Base-by-base conservation (phyloP, 2,888 invertebrate species). In the Synergus laeviventris region DNA sequence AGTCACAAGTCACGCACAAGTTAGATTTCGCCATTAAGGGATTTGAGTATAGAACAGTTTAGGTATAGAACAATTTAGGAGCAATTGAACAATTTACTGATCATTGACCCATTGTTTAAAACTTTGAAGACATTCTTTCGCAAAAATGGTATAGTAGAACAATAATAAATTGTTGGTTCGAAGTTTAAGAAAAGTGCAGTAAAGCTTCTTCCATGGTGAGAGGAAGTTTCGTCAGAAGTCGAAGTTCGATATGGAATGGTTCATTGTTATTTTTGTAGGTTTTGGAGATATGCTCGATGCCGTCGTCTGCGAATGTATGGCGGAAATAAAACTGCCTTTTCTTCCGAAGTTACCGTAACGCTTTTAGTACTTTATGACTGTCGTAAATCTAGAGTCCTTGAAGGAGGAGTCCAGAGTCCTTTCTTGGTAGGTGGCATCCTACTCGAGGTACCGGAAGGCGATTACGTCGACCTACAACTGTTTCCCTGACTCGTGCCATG, bases 241-340 rank as follows among this genome's bases (percentile, higher is more conserved):
- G 49, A 70, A 70, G 66, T 70, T 45, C 16, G 77, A 75, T 79
- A 79, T 79, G 78, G 79, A 75, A 73, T 18, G 77, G 76, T 79
- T 81, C 77, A 79, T 80, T 80, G 81, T 80, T 82, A 82, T 78
- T 81, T 82, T 81, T 81, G 81, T 78, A 78, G 80, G 61, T 79
- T 82, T 79, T 79, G 79, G 79, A 78, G 79, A 80, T 79, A 73
- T 75, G 77, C 64, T 75, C 76, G 49, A 75, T 76, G 77, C 76
- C 76, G 81, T 76, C 79, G 78, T 76, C 76, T 24, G 38, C 78
- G 78, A 81, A 78, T 82, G 82, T 79, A 82, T 74, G 79, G 76
- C 78, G 80, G 79, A 80, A 82, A 80, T 82, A 81, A 82, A 82
- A 78, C 77, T 64, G 75, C 74, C 78, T 31, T 64, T 78, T 42